A percentile compares a stretch with the other conserved stretches of the same genome.
phyloP scores from a whole-genome alignment of 2,113 vertebrate species.

The Hyaena hyaena region DNA sequence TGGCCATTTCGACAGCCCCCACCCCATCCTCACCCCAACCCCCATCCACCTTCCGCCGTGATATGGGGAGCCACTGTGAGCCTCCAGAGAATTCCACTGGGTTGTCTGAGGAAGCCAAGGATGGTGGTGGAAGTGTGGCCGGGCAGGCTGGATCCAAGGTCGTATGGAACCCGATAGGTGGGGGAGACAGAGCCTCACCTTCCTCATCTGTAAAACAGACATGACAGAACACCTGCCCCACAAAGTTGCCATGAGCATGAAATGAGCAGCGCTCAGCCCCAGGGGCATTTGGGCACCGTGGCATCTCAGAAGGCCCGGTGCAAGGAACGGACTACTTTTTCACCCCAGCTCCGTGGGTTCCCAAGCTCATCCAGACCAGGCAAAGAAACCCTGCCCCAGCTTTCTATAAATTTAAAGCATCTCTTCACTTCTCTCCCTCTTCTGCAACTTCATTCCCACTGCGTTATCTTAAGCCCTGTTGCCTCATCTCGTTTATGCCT shows the following conservation, averaged over 20 bases:
- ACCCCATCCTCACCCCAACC: rapidly evolving
- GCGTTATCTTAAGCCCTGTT: background rate
- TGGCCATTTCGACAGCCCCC: constrained; percentile 57
- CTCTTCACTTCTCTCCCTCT: background rate
- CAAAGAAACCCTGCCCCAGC: background rate
- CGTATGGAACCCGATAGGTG: background rate
- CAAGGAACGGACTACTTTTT: background rate
- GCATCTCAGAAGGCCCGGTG: background rate
- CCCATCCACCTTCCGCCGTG: background rate
- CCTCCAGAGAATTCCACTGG: constrained; percentile 53
- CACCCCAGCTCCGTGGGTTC: rapidly evolving
- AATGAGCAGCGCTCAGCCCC: too few species aligned
- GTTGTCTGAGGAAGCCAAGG: constrained; percentile 50
- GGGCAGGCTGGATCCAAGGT: constrained; percentile 46
- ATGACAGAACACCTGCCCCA: rapidly evolving
- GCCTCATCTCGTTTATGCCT: background rate
- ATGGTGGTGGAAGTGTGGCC: constrained; percentile 16
- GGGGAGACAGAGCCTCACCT: background rate
- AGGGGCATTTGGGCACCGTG: background rate
- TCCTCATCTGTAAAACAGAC: background rate
- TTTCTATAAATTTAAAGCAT: background rate
- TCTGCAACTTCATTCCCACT: background rate
- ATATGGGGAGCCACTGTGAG: constrained; percentile 30
- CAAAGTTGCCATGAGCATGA: background rate
- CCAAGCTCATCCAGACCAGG: rapidly evolving